Percentiles rank a stretch among this genome's conserved stretches.
Conservation (phyloP, 2,113 vertebrate genomes). For the Capreolus pygargus region DNA sequence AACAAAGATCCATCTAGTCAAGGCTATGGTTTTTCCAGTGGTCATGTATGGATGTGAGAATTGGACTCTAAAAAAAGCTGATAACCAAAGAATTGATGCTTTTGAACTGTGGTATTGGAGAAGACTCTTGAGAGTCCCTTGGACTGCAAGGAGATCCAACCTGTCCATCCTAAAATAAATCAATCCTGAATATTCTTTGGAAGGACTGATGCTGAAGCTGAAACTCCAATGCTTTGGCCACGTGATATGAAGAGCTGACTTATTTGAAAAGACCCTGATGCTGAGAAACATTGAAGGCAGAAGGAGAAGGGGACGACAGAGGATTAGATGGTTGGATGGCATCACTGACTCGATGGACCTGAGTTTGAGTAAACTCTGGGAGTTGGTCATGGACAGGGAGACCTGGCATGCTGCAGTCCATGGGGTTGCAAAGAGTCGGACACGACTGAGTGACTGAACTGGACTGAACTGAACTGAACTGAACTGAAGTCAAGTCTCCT, state of each 20-base stretch:
- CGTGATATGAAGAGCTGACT: not conserved
- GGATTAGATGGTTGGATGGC: not conserved
- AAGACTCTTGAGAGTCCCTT: not conserved
- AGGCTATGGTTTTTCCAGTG: not conserved
- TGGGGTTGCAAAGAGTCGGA: not conserved
- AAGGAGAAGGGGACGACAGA: not conserved
- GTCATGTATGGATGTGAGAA: not conserved
- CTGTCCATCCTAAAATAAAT: not conserved
- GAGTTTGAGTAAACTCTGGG: not conserved
- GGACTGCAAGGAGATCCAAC: not conserved
- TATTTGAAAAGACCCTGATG: not conserved
- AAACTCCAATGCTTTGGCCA: not conserved
- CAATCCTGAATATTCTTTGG: not conserved
- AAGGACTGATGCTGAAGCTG: not conserved
- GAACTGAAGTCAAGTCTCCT: not conserved
- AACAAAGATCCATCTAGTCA: not conserved
- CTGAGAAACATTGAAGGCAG: not conserved
- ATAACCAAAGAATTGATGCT: not conserved
- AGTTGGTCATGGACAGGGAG: not conserved
- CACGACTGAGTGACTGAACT: not conserved
- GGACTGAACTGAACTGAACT: not conserved
- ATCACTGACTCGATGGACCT: not conserved
- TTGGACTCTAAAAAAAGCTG: not conserved
- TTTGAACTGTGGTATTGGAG: not conserved
- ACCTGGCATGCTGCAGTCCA: not conserved